Evolutionary conservation across 2,113 vertebrate species (phyloP).

Genomic region (Mesitornis unicolor): DNA sequence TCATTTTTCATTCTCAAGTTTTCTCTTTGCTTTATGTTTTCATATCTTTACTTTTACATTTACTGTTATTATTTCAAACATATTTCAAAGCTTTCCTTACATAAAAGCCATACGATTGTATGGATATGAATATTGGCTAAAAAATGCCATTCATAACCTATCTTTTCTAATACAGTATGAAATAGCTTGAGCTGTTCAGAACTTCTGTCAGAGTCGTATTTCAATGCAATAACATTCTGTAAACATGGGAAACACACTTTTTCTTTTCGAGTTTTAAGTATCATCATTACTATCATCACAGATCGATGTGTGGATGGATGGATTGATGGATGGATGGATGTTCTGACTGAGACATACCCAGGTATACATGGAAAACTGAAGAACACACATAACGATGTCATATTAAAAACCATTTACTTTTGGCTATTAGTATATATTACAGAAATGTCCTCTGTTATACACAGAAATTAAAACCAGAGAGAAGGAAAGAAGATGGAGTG

Average conservation of each 20-base stretch:
- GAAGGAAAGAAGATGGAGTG: neutral
- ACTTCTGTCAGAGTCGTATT: neutral
- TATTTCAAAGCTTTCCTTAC: neutral
- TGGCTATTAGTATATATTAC: neutral
- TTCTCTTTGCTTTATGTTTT: neutral
- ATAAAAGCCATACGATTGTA: neutral
- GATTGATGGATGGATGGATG: neutral
- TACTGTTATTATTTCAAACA: neutral
- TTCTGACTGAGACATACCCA: neutral
- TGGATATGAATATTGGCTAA: neutral
- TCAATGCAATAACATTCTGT: neutral
- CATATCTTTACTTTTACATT: neutral
- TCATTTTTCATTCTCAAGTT: neutral
- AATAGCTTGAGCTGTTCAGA: neutral
- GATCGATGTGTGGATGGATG: too few species aligned
- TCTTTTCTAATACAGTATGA: neutral
- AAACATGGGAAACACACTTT: neutral
- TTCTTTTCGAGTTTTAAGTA: neutral
- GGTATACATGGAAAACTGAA: neutral
- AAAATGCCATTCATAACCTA: neutral
- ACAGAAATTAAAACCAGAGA: neutral
- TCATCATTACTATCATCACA: neutral
- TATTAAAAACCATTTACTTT: neutral
- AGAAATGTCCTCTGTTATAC: neutral
- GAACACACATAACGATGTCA: neutral